Conservation (phyloP, 2,113 vertebrate genomes). For the Edolisoma coerulescens region DNA sequence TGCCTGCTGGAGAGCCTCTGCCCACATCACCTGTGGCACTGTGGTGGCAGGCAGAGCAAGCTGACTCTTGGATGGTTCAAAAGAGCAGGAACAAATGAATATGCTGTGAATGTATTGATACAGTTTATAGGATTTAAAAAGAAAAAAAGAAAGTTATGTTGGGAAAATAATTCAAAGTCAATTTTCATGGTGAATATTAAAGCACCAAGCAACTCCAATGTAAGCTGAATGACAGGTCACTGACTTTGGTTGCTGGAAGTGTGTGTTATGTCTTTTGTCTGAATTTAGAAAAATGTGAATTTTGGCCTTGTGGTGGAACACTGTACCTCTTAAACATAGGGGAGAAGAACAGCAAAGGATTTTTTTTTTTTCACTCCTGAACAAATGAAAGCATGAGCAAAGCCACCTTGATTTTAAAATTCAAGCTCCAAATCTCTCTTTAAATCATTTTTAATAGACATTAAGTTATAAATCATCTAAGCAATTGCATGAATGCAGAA, state of each 20-base stretch:
- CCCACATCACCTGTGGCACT: background rate
- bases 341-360: background rate
- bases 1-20: background rate
- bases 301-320: constrained; percentile 46
- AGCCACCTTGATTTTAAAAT: constrained; percentile 64
- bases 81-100: background rate
- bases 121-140: background rate
- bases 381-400: constrained; percentile 52
- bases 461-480: constrained; percentile 74
- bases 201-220: background rate
- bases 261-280: background rate
- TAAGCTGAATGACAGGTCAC: background rate
- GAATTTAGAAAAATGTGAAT: constrained; percentile 19
- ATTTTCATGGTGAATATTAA: background rate
- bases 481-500: constrained; percentile 73
- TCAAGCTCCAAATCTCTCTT: constrained; percentile 67
- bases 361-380: background rate
- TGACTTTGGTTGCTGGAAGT: background rate
- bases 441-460: constrained; percentile 75
- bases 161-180: background rate
- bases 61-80: background rate
- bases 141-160: background rate
- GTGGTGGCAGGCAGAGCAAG: background rate
- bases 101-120: background rate
- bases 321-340: background rate